Percentiles rank a stretch among this genome's conserved stretches.
phyloP scores from a whole-genome alignment of 2,888 invertebrate genomes.

The Agrochola lychnidis region DNA sequence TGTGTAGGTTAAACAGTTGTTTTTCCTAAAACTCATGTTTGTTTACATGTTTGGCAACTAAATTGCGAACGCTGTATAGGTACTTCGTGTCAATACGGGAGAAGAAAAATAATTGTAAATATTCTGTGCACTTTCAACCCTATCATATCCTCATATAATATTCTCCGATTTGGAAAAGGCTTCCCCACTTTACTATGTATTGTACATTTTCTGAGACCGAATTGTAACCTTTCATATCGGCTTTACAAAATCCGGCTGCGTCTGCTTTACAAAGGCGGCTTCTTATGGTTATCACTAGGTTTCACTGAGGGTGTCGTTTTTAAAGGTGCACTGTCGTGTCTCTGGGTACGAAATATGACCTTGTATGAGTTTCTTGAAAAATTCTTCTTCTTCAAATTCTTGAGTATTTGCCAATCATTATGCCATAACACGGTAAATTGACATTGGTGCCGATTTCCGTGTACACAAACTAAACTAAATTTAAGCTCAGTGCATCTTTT shows the following conservation, averaged over 20 bases:
- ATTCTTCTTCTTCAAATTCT: too few relatives aligned
- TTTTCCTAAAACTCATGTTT: too few relatives aligned
- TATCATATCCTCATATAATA: conserved; percentile 11
- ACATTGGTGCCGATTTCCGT: too few relatives aligned
- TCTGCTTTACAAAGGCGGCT: not conserved
- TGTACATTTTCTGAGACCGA: conserved; percentile 36
- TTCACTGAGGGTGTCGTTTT: conserved; percentile 11
- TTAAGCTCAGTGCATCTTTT: too few relatives aligned
- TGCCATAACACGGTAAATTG: not conserved
- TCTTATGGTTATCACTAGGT: conserved; percentile 28
- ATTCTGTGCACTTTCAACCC: not conserved
- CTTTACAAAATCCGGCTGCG: conserved; percentile 44
- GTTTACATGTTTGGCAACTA: too few relatives aligned
- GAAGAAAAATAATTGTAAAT: too few relatives aligned
- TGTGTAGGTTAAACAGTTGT: too few relatives aligned
- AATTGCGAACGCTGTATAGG: too few relatives aligned
- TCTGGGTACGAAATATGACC: not conserved
- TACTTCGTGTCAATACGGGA: too few relatives aligned
- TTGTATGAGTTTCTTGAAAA: not conserved
- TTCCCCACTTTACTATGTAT: conserved; percentile 29
- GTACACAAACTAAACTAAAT: too few relatives aligned
- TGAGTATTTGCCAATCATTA: not conserved
- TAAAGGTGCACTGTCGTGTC: not conserved
- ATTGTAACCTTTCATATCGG: conserved; percentile 57
- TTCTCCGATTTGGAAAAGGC: not conserved